Evolutionary conservation across 2,888 invertebrate genomes (phyloP).

Genomic region (Lithodes maja): DNA sequence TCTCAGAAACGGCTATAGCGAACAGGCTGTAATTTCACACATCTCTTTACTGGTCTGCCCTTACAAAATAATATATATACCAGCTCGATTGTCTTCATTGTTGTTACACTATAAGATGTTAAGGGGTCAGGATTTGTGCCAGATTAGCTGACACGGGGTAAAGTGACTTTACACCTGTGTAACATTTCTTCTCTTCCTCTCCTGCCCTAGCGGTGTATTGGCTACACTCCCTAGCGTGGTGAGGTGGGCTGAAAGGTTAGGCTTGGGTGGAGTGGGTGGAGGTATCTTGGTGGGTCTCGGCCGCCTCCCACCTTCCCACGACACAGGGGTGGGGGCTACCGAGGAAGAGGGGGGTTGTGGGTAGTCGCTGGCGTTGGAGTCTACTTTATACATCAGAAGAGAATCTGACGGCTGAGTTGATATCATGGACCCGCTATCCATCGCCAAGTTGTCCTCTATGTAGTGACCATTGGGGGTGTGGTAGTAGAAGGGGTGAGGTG

Average conservation of each 20-base stretch:
- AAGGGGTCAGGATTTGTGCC: no score
- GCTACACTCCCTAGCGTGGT: conserved; percentile 53
- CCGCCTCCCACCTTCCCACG: conserved; percentile 54
- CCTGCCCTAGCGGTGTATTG: conserved; percentile 56
- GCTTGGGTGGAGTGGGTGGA: conserved; percentile 62
- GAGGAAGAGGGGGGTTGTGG: conserved; percentile 61
- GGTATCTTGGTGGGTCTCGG: conserved; percentile 57
- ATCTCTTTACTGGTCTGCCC: no score
- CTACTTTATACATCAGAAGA: conserved; percentile 64
- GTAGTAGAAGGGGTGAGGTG: conserved; percentile 67
- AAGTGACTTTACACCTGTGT: conserved; percentile 62
- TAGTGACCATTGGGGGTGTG: conserved; percentile 70
- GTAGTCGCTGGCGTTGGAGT: conserved; percentile 57
- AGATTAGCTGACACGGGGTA: not conserved
- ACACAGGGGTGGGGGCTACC: conserved; percentile 50
- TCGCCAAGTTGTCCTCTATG: conserved; percentile 69
- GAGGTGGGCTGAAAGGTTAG: conserved; percentile 59
- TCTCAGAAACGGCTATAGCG: no score
- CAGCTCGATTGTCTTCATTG: no score
- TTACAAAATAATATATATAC: no score
- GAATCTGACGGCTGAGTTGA: conserved; percentile 70
- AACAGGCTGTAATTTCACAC: no score
- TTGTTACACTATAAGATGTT: no score
- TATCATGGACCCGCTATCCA: conserved; percentile 69
- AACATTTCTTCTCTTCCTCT: conserved; percentile 68